Conservation (phyloP, 2,113 vertebrate genomes). For the Paratilapia polleni region DNA sequence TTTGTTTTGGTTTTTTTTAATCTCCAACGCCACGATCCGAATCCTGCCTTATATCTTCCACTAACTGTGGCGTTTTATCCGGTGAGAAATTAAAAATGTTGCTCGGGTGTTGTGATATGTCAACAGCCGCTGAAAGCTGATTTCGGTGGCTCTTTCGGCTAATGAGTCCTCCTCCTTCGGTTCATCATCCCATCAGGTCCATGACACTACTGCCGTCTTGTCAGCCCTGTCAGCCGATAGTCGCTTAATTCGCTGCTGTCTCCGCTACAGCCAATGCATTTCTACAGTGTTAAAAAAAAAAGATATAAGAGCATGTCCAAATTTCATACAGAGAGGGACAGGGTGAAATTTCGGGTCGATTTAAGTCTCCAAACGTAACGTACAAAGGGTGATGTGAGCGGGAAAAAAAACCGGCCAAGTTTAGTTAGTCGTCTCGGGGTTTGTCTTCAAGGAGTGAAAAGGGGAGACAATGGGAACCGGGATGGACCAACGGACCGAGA, state of each 20-base stretch:
- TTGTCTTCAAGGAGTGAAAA: conserved; percentile 49
- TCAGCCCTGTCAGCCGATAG: neutral
- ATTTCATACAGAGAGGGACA: conserved; percentile 11
- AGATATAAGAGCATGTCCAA: conserved; percentile 17
- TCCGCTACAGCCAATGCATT: neutral
- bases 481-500: conserved; percentile 69
- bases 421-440: conserved; percentile 27
- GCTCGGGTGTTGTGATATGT: conserved; percentile 22
- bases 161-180: conserved; percentile 44
- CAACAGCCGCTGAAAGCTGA: conserved; percentile 35
- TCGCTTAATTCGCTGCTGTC: conserved; percentile 16
- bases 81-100: conserved; percentile 9
- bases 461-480: conserved; percentile 71
- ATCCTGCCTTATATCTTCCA: neutral
- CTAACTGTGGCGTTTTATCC: conserved; percentile 9
- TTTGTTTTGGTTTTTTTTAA: too few relatives aligned
- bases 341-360: conserved; percentile 22
- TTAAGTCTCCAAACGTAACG: conserved; percentile 29
- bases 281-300: neutral
- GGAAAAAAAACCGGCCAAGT: neutral
- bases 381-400: neutral
- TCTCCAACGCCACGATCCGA: neutral
- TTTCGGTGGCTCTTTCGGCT: conserved; percentile 26
- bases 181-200: conserved; percentile 50
- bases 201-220: conserved; percentile 24